phyloP scores from a whole-genome alignment of 1,140 invertebrate genomes.

The Conus betulinus region DNA sequence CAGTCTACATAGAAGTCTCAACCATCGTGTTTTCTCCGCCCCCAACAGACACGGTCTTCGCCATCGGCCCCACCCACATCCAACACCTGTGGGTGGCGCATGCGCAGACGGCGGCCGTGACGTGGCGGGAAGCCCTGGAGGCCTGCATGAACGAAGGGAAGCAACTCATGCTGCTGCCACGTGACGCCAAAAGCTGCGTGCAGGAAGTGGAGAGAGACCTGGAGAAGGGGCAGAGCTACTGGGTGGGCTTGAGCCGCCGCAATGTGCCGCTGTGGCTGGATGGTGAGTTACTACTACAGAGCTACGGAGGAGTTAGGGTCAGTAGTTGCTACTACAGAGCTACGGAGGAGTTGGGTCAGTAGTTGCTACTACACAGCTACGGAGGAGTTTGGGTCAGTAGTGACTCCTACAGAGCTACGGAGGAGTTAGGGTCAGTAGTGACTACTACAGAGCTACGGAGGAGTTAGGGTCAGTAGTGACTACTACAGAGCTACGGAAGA shows the following conservation, averaged over 20 bases:
- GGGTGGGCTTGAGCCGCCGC: constrained; percentile 4
- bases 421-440: too few species aligned
- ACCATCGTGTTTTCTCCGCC: background rate
- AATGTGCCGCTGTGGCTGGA: constrained; percentile 20
- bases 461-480: too few species aligned
- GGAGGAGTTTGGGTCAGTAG: too few species aligned
- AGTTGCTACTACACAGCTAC: too few species aligned
- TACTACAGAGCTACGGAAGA: too few species aligned
- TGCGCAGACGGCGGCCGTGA: background rate
- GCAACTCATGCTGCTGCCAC: constrained; percentile 16
- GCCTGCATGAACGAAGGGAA: constrained; percentile 16
- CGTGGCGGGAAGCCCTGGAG: constrained; percentile 5
- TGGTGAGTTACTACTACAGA: background rate
- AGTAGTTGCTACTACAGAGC: too few species aligned
- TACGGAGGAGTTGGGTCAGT: too few species aligned
- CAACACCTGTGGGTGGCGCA: background rate
- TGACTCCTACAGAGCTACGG: too few species aligned
- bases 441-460: too few species aligned
- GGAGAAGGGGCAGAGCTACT: constrained; percentile 6
- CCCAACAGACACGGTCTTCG: background rate
- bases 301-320: too few species aligned
- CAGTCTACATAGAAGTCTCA: too few species aligned
- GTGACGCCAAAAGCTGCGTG: background rate
- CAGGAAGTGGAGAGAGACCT: background rate
- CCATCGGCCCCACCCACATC: background rate